phyloP scores from a whole-genome alignment of 2,888 invertebrate genomes.

The Drosophila flavopinicola region DNA sequence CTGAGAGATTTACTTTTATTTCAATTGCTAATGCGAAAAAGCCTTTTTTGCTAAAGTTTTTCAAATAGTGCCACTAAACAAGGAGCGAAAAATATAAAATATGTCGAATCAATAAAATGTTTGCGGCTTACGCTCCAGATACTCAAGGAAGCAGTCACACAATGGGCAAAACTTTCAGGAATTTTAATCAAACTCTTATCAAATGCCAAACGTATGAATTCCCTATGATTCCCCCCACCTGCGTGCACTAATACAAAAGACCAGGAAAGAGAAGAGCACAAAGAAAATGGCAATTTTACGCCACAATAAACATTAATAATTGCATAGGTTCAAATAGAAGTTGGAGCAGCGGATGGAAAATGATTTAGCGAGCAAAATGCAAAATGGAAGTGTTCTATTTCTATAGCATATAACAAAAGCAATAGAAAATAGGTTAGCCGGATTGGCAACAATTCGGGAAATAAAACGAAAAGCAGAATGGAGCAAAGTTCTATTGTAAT shows the following conservation, averaged over 20 bases:
- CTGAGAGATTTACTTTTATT: no score
- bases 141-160: not conserved
- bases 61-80: not conserved
- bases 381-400: not conserved
- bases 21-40: no score
- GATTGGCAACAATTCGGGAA: not conserved
- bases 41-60: not conserved
- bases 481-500: no score
- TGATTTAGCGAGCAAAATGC: not conserved
- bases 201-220: not conserved
- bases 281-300: conserved; percentile 44
- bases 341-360: conserved; percentile 1
- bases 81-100: not conserved
- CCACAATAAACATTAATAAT: conserved; percentile 49
- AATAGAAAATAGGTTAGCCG: conserved; percentile 9
- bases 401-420: not conserved
- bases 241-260: conserved; percentile 22
- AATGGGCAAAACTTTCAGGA: conserved; percentile 1
- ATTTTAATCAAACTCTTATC: conserved; percentile 9
- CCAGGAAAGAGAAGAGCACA: conserved; percentile 1
- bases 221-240: not conserved
- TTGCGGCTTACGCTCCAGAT: not conserved
- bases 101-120: not conserved
- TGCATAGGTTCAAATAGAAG: conserved; percentile 1
- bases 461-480: not conserved